Base-by-base conservation (phyloP, 2,888 invertebrate genomes). In the Eupithecia insigniata region DNA sequence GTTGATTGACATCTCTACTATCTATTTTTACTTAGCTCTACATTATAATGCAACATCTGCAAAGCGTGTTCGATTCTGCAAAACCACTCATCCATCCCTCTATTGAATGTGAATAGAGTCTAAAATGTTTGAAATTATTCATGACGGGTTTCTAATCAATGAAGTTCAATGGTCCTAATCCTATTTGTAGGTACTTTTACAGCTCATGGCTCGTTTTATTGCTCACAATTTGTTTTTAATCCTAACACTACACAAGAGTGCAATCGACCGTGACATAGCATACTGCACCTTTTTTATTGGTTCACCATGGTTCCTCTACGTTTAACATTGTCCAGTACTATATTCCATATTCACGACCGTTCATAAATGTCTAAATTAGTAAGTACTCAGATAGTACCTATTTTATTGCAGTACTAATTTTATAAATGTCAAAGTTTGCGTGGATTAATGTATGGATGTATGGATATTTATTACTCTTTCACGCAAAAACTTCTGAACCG, bases 221-320 rank as follows among this genome's bases (percentile, higher is more conserved):
- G 69, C 79, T 77, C 67, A 72, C 78, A 76, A 78, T 77, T 78
- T 71, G 71, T 73, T 72, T 69, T 70, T 77, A 79, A 79, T 79
- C 78, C 79, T 73, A 76, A 76, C 78, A 75, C 78, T 76, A 75
- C 73, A 77, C 75, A 78, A 73, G 76, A 79, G 77, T 76, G 78
- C 79, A 76, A 78, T 76, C 76, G 74, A 51, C 76, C 78, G 76
- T 79, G 77, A 74, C 78, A 71, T 55, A 34, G 75, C 76, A 77
- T 79, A 61, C 76, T 22, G 71, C 76, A 76, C 79, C 77, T 78
- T 79, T n/a, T 78, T 76, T 70, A 77, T 71, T 74, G 34, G 64
- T 14, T 62, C 46, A 14, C n/a, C 4, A 22, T 62, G 22, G 62
- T 62, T n/a, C n/a, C 64, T 36, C 34, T 22, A 30, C 60, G 28